Evolutionary conservation across 1,140 invertebrate species (phyloP).

Genomic region (Pseudomyrmex concolor): DNA sequence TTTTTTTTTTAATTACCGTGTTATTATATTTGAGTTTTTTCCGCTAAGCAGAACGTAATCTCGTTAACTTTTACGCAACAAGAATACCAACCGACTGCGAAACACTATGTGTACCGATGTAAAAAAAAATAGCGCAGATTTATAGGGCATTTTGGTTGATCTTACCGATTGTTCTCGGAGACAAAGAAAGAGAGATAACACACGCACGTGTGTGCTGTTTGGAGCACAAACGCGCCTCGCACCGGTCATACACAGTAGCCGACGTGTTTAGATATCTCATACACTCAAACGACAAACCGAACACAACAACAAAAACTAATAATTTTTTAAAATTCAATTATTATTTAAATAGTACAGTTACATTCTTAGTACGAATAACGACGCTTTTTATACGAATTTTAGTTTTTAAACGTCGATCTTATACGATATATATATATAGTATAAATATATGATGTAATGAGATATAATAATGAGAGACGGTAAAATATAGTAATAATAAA

Average conservation of each 20-base stretch:
- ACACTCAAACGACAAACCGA: constrained; percentile 70
- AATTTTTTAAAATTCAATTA: constrained; percentile 82
- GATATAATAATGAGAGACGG: constrained; percentile 77
- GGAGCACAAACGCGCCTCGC: constrained; percentile 62
- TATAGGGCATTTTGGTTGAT: constrained; percentile 70
- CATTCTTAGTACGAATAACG: constrained; percentile 82
- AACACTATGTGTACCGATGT: background rate
- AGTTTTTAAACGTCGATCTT: constrained; percentile 83
- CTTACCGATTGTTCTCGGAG: constrained; percentile 66
- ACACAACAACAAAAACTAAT: constrained; percentile 75
- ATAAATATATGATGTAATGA: constrained; percentile 76
- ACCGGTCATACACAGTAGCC: constrained; percentile 66
- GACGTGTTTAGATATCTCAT: constrained; percentile 72
- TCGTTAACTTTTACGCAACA: background rate
- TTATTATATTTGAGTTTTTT: too few species aligned
- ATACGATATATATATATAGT: constrained; percentile 60
- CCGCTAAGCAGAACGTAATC: background rate
- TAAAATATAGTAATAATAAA: constrained; percentile 75
- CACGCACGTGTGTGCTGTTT: background rate
- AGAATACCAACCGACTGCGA: background rate
- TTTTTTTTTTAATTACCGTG: too few species aligned
- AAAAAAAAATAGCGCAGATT: constrained; percentile 38
- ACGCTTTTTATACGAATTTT: constrained; percentile 86
- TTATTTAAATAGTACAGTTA: constrained; percentile 82
- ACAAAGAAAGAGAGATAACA: background rate